Evolutionary conservation across 2,797 vertebrate genomes (phyloP), one percentile per base, ranked within the genome.

Genomic region (Danio choprae): DNA sequence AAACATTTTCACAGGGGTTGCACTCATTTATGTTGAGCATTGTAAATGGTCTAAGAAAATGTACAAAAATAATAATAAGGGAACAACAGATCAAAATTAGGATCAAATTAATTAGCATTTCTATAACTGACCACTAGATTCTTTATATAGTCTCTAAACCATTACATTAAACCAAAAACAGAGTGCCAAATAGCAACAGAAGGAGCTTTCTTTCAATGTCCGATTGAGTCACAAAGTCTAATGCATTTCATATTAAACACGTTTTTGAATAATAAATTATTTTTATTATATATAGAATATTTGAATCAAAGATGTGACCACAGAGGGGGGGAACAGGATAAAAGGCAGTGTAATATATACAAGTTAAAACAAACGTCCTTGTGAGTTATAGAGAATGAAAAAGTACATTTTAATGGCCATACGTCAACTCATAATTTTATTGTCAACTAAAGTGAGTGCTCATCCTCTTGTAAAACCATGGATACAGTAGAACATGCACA

Each of bases 401-500:
- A 41, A 29, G 58, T 60, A 74, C 70, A 64, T 76, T 71, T 55
- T 70, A 76, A 68, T 55, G 60, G 58, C 40, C 40, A 60, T 55
- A 53, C 55, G 40, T 81, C 73, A 70, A 50, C 44, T 60, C 73
- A 60, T 69, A 62, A 41, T 43, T 76, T 77, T 81, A 77, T 73
- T 74, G 60, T 72, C 60, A 64, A 74, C 48, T 76, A n/a, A 63
- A 70, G 51, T 20, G 51, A 53, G 43, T 56, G 51, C 43, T 65
- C 29, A 43, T 75, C 68, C 50, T 58, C 51, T 63, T 51, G 68
- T 43, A 40, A 55, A 43, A 71, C 56, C 78, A 81, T 88, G 83
- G 81, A 82, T 85, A 91, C 84, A 88, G 86, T 87, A 83, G 70
- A 84, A 88, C 82, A 90, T 74, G 90, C 70, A 86, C 75, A 81